Conservation (phyloP, 1,140 invertebrate genomes). For the Ostrea edulis region DNA sequence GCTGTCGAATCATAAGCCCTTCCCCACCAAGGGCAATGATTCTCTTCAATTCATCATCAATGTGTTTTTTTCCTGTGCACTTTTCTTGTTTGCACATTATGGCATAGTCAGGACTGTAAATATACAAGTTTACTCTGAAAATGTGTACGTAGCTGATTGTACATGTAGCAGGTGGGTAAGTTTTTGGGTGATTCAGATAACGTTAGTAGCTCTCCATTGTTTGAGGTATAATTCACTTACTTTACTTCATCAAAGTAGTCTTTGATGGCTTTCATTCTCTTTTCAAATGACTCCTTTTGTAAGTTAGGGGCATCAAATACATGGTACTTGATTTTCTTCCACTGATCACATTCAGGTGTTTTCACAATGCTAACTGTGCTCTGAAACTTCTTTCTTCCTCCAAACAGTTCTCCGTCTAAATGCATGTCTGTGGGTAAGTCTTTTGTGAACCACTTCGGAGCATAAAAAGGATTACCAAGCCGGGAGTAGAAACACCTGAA, state of each 20-base stretch:
- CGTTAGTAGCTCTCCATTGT: background rate
- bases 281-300: conserved; percentile 73
- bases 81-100: conserved; percentile 69
- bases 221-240: conserved; percentile 58
- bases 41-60: conserved; percentile 71
- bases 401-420: conserved; percentile 75
- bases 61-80: conserved; percentile 68
- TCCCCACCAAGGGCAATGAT: conserved; percentile 71
- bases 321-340: conserved; percentile 74
- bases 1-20: conserved; percentile 75
- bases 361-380: conserved; percentile 76
- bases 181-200: background rate
- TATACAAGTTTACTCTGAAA: background rate
- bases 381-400: conserved; percentile 75
- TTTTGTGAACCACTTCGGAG: conserved; percentile 74
- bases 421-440: conserved; percentile 73
- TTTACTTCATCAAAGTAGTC: conserved; percentile 72
- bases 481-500: conserved; percentile 75
- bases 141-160: background rate
- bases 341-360: conserved; percentile 69
- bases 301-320: conserved; percentile 75
- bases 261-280: conserved; percentile 67
- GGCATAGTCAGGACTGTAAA: conserved; percentile 68
- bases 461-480: conserved; percentile 75
- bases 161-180: background rate